Percentiles rank a stretch among this genome's conserved stretches.
Conservation (phyloP, 2,113 vertebrate species). For the Lampris megalopsis region DNA sequence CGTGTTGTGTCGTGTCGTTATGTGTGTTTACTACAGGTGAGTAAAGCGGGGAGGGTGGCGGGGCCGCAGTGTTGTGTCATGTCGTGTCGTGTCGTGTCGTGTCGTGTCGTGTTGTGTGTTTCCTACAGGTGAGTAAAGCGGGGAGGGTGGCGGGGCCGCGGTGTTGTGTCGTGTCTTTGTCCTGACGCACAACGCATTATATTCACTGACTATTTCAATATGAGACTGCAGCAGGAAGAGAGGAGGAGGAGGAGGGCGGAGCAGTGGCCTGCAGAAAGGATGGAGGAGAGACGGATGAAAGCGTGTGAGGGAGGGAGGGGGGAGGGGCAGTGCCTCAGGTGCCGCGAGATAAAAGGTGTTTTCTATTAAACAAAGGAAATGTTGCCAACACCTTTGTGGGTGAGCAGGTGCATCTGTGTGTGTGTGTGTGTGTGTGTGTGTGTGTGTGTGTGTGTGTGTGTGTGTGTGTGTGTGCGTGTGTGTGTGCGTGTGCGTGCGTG, state of each 20-base stretch:
- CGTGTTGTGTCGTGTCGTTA: too few relatives aligned
- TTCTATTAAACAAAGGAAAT: constrained; percentile 80
- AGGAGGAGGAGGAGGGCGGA: constrained; percentile 66
- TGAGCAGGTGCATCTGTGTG: constrained; percentile 60
- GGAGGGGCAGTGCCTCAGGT: constrained; percentile 67
- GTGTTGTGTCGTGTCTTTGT: constrained; percentile 20
- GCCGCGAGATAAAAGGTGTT: constrained; percentile 77
- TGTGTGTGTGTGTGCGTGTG: constrained; percentile 24
- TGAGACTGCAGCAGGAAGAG: constrained; percentile 48
- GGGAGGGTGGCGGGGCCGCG: background rate
- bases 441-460: constrained; percentile 36
- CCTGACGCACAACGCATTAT: background rate
- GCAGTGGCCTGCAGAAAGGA: constrained; percentile 52
- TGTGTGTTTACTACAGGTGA: constrained; percentile 4
- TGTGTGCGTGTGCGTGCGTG: constrained; percentile 35
- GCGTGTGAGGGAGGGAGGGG: constrained; percentile 52
- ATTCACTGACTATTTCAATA: constrained; percentile 29
- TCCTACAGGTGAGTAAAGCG: constrained; percentile 11
- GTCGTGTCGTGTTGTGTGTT: background rate
- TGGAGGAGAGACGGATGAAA: constrained; percentile 69
- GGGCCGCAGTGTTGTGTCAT: constrained; percentile 21
- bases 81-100: background rate
- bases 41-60: background rate
- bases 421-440: constrained; percentile 16
- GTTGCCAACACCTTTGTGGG: constrained; percentile 75